Percentiles rank a stretch among this genome's conserved stretches.
Evolutionary conservation across 2,797 vertebrate species (phyloP).

Genomic region (Etheostoma perlongum): DNA sequence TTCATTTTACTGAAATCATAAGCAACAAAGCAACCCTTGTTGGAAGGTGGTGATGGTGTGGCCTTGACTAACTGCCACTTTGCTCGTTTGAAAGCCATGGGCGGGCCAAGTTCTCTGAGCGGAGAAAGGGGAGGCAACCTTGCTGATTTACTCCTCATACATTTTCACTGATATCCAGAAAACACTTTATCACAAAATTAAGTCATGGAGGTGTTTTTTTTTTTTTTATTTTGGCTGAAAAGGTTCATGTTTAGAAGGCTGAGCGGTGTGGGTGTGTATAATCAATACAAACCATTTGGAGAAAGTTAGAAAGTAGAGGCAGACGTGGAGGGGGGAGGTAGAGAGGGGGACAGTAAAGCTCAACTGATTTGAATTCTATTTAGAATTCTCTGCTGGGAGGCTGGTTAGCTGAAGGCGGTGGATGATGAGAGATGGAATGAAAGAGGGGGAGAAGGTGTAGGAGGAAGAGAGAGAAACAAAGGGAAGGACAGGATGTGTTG

Average conservation of each 20-base stretch:
- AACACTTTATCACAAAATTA: constrained; percentile 19
- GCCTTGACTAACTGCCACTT: too few species aligned
- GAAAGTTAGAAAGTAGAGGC: constrained; percentile 68
- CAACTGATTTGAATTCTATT: constrained; percentile 80
- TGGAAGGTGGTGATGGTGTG: too few species aligned
- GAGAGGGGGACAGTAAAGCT: constrained; percentile 66
- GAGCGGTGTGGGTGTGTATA: constrained; percentile 56
- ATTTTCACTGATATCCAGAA: constrained; percentile 3
- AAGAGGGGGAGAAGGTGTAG: constrained; percentile 72
- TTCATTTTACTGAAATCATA: too few species aligned
- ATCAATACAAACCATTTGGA: constrained; percentile 63
- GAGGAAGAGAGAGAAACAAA: constrained; percentile 77
- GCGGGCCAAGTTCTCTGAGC: too few species aligned
- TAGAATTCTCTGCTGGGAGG: constrained; percentile 77
- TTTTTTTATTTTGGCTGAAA: neutral
- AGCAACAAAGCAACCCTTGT: too few species aligned
- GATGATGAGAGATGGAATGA: constrained; percentile 76
- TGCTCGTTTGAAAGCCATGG: too few species aligned
- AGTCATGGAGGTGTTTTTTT: constrained; percentile 12
- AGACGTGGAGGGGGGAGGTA: constrained; percentile 48
- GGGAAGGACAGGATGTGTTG: constrained; percentile 66
- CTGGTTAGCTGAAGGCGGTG: constrained; percentile 71
- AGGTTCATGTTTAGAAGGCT: constrained; percentile 61
- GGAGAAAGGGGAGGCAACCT: too few species aligned
- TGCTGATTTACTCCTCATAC: neutral